These are phyloP conservation scores for Neoascia interrupta DNA, from an alignment of 2,888 invertebrate genomes.

Conservation along the genomic window DNA sequence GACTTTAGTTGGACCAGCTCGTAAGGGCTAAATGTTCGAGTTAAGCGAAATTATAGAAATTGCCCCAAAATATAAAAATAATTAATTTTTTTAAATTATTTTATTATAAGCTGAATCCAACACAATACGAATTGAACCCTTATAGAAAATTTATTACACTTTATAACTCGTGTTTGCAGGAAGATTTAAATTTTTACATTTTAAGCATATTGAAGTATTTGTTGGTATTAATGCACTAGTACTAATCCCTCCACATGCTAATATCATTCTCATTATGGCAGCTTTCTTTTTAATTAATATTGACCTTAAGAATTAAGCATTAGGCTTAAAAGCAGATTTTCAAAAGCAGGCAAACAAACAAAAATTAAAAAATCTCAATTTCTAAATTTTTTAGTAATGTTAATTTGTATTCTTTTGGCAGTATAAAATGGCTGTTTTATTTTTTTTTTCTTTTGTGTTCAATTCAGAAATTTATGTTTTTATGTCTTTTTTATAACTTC, in stretches of 20 bases:
- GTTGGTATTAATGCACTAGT: slow-evolving; percentile 49
- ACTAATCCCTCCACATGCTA: slow-evolving; percentile 66
- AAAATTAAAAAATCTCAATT: not conserved
- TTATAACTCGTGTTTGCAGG: no score
- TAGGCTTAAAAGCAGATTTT: not conserved
- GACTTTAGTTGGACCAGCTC: no score
- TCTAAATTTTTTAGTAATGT: slow-evolving; percentile 9
- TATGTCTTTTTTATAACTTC: no score
- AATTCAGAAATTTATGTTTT: no score
- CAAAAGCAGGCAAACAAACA: slow-evolving; percentile 14
- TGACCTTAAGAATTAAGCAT: not conserved
- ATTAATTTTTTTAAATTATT: no score
- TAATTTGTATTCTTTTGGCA: slow-evolving; percentile 54
- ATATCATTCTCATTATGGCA: slow-evolving; percentile 49
- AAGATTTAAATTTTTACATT: no score
- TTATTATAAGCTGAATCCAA: no score
- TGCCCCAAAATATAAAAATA: no score
- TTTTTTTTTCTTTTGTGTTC: slow-evolving; percentile 18
- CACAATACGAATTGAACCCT: no score
- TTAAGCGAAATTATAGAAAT: no score
- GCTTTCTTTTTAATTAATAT: slow-evolving; percentile 32
- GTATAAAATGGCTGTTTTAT: slow-evolving; percentile 60
- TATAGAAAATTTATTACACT: no score
- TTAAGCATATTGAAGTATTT: slow-evolving; percentile 3
- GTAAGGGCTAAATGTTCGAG: no score